A percentile compares a stretch with the other conserved stretches of the same genome.
phyloP scores from a whole-genome alignment of 2,113 vertebrate genomes.

The Natator depressus region DNA sequence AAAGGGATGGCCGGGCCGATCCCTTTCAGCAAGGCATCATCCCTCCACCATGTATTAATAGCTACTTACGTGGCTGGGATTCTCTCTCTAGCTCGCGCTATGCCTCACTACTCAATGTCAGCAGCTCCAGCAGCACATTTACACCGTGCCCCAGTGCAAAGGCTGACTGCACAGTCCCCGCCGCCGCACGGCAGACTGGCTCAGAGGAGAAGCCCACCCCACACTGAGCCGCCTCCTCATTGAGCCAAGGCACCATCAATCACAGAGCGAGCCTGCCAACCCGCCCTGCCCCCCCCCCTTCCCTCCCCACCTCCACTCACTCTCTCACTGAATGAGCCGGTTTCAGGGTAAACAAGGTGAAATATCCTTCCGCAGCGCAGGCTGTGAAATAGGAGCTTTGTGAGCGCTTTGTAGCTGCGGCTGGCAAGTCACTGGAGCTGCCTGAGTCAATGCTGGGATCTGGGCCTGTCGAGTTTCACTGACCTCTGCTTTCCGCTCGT shows the following conservation, averaged over 20 bases:
- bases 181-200: conserved; percentile 43
- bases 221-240: not conserved
- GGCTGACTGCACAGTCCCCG: conserved; percentile 63
- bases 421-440: not conserved
- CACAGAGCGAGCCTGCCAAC: not conserved
- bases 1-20: conserved; percentile 81
- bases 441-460: not conserved
- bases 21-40: conserved; percentile 87
- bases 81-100: conserved; percentile 65
- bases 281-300: not conserved
- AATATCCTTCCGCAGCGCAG: conserved; percentile 9
- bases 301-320: too few relatives aligned
- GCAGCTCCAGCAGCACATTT: conserved; percentile 75
- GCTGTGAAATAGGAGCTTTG: not conserved
- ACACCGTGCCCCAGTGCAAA: conserved; percentile 69
- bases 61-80: conserved; percentile 88
- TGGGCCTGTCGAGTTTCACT: not conserved
- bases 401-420: not conserved
- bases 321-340: not conserved
- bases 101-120: conserved; percentile 70
- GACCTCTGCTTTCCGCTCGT: not conserved
- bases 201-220: not conserved
- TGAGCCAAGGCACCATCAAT: not conserved
- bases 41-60: conserved; percentile 69
- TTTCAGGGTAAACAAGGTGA: conserved; percentile 64